These are phyloP conservation scores for Zele albiditarsus DNA, from an alignment of 2,888 invertebrate genomes.

Conservation along the genomic window DNA sequence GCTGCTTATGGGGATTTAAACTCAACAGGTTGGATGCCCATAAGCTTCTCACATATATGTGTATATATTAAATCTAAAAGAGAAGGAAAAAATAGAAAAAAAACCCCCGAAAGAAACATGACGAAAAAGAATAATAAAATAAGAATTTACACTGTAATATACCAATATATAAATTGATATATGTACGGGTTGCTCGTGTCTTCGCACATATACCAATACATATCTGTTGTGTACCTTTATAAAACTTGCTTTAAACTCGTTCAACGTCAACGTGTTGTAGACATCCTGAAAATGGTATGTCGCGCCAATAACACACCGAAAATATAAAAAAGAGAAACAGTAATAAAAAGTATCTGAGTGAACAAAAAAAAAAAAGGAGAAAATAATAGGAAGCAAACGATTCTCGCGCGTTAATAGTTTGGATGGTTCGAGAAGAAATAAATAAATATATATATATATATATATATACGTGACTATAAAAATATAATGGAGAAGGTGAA, in stretches of 20 bases:
- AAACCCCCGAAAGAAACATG: background rate
- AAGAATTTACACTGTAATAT: conserved; percentile 4
- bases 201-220: background rate
- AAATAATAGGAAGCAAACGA: background rate
- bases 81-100: background rate
- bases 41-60: conserved; percentile 34
- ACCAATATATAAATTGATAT: conserved; percentile 9
- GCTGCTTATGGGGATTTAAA: conserved; percentile 61
- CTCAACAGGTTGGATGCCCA: conserved; percentile 62
- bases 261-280: conserved; percentile 2
- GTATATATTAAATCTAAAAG: conserved; percentile 4
- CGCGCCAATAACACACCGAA: background rate
- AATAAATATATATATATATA: background rate
- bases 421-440: conserved; percentile 1
- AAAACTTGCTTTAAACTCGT: background rate
- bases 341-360: background rate
- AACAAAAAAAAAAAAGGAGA: background rate
- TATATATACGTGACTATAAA: conserved; percentile 21
- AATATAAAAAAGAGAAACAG: too few relatives aligned
- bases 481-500: conserved; percentile 35
- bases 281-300: conserved; percentile 1
- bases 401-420: background rate
- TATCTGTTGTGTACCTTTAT: background rate
- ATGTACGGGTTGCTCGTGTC: background rate
- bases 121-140: background rate